phyloP scores from a whole-genome alignment of 2,797 vertebrate genomes.

The Parauchenoglanis punctatus region DNA sequence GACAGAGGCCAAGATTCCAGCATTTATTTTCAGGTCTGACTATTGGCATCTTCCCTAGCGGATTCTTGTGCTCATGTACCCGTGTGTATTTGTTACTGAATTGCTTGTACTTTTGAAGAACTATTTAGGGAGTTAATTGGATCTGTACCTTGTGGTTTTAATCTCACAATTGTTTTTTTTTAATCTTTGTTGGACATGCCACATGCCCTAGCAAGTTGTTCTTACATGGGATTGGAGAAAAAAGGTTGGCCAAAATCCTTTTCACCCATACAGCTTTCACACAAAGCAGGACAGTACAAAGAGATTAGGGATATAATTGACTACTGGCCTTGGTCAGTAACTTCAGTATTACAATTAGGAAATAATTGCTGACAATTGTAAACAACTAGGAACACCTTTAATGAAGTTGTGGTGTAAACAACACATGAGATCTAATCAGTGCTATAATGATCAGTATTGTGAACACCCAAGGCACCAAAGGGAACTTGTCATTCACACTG shows the following conservation, averaged over 20 bases:
- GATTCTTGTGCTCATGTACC: background rate
- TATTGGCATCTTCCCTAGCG: slow-evolving; percentile 14
- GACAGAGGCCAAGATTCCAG: slow-evolving; percentile 24
- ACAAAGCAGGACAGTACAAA: background rate
- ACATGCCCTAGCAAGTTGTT: background rate
- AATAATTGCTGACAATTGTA: background rate
- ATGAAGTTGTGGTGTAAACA: background rate
- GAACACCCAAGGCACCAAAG: background rate
- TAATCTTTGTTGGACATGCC: background rate
- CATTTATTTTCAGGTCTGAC: slow-evolving; percentile 11
- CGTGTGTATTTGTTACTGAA: background rate
- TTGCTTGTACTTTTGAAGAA: background rate
- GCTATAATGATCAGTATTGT: background rate
- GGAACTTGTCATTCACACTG: background rate
- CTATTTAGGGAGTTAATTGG: background rate
- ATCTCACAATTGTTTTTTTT: background rate
- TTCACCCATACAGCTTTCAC: background rate
- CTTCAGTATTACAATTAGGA: background rate
- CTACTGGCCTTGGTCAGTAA: background rate
- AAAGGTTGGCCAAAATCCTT: background rate
- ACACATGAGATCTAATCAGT: background rate
- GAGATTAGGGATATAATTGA: background rate
- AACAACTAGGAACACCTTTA: background rate
- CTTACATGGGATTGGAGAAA: background rate
- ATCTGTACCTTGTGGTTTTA: background rate